phyloP scores from a whole-genome alignment of 2,888 invertebrate genomes.

The Cataglyphis albicans region DNA sequence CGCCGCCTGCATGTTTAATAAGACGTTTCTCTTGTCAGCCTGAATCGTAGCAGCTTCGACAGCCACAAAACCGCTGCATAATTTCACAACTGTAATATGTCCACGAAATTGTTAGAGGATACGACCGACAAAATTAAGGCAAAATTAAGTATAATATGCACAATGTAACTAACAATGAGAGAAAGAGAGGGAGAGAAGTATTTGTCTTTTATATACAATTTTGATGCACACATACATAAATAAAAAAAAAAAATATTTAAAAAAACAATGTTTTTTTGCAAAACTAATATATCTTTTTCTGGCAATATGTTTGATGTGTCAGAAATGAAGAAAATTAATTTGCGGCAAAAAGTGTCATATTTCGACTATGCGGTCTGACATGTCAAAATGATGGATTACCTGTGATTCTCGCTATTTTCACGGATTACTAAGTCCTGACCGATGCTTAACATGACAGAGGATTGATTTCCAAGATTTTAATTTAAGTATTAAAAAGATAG shows the following conservation, averaged over 20 bases:
- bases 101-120: neutral
- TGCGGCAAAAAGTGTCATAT: neutral
- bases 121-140: neutral
- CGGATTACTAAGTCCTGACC: conserved; percentile 15
- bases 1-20: conserved; percentile 51
- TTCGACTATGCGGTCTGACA: conserved; percentile 4
- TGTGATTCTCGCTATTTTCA: conserved; percentile 35
- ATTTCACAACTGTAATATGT: conserved; percentile 8
- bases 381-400: conserved; percentile 44
- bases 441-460: conserved; percentile 1
- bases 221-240: neutral
- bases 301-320: neutral
- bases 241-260: neutral
- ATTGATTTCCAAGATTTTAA: conserved; percentile 24
- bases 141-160: neutral
- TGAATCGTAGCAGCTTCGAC: conserved; percentile 13
- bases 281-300: neutral
- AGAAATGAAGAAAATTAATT: conserved; percentile 33
- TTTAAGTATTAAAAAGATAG: conserved; percentile 16
- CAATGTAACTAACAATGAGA: neutral
- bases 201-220: neutral
- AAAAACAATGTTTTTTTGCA: neutral
- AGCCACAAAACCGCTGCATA: conserved; percentile 26
- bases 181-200: neutral
- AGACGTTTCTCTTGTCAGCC: conserved; percentile 51